A percentile compares a stretch with the other conserved stretches of the same genome.
Conservation (phyloP, 2,797 vertebrate genomes). For the Lerista edwardsae region DNA sequence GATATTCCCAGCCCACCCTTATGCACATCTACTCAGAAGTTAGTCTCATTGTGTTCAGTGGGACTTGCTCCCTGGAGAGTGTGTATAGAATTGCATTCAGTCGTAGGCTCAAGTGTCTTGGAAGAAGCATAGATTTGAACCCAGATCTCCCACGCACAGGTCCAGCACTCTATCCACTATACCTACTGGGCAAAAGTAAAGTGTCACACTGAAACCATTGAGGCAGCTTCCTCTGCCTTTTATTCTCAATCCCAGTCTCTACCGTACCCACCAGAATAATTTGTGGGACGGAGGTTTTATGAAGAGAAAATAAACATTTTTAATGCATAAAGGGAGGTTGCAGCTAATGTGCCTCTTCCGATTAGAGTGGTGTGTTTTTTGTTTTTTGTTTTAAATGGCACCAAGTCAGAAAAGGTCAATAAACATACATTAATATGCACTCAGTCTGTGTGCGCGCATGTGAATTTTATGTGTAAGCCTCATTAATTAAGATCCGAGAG, state of each 20-base stretch:
- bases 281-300: not conserved
- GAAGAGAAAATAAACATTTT: conserved; percentile 1
- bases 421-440: conserved; percentile 2
- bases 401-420: not conserved
- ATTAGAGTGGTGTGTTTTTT: too few species aligned
- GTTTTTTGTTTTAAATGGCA: not conserved
- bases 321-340: not conserved
- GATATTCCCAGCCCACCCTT: too few species aligned
- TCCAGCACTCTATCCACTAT: not conserved
- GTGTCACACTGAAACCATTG: not conserved
- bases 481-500: conserved; percentile 1
- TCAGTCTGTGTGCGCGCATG: not conserved
- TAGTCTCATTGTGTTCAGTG: too few species aligned
- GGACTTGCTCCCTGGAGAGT: too few species aligned
- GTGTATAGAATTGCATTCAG: too few species aligned
- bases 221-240: not conserved
- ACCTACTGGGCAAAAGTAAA: too few species aligned
- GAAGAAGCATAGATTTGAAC: not conserved
- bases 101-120: too few species aligned
- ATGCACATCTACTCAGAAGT: too few species aligned
- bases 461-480: conserved; percentile 14
- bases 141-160: not conserved
- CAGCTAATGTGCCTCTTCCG: not conserved
- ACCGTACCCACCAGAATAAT: not conserved
- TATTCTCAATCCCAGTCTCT: not conserved